Evolutionary conservation across 2,888 invertebrate species (phyloP).

Genomic region (Nowickia ferox): DNA sequence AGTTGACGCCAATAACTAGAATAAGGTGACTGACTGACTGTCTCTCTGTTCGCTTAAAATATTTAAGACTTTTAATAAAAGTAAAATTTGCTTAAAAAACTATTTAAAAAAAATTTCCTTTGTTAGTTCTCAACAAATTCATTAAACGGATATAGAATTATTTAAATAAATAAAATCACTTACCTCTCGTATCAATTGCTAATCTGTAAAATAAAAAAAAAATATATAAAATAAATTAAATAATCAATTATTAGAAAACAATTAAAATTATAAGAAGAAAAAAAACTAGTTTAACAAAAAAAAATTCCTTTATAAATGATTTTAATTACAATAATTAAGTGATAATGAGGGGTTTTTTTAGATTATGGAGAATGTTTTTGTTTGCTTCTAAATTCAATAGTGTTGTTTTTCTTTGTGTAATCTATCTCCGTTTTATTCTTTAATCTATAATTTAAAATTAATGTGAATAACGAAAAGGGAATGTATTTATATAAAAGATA

Average conservation of each 20-base stretch:
- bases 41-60: too few species aligned
- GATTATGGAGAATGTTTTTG: slow-evolving; percentile 3
- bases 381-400: not conserved
- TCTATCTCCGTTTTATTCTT: not conserved
- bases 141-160: not conserved
- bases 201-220: not conserved
- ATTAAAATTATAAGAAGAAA: slow-evolving; percentile 6
- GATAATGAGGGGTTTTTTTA: slow-evolving; percentile 35
- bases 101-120: not conserved
- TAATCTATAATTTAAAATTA: slow-evolving; percentile 43
- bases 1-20: too few species aligned
- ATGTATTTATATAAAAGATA: slow-evolving; percentile 16
- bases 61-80: too few species aligned
- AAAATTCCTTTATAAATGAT: slow-evolving; percentile 4
- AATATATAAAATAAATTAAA: slow-evolving; percentile 9
- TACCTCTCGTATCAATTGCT: not conserved
- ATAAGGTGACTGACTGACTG: too few species aligned
- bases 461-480: slow-evolving; percentile 12
- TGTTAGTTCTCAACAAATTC: too few species aligned
- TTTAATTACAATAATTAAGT: slow-evolving; percentile 39
- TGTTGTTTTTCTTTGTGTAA: not conserved
- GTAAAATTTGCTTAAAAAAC: not conserved
- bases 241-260: slow-evolving; percentile 18
- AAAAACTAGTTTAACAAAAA: not conserved
- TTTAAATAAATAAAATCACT: not conserved